Base-by-base conservation (phyloP, 2,888 invertebrate species). In the Ligdia adustata region DNA sequence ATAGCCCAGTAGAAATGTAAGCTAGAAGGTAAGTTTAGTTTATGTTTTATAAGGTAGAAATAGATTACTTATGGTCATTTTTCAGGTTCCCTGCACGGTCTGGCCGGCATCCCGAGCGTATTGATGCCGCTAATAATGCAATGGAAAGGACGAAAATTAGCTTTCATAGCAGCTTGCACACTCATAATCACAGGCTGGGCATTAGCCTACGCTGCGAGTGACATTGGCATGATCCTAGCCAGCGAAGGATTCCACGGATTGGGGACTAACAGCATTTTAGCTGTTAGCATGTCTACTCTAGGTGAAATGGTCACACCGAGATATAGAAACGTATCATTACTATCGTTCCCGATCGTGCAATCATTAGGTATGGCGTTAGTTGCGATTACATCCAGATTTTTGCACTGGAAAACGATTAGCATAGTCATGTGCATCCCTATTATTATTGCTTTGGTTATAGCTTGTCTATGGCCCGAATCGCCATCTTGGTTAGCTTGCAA, bases 101-200 rank as follows among this genome's bases (percentile, higher is more conserved):
- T 65, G 1, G 58, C 59, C n/a, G 64, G 64, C 4, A 59, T 64
- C 9, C 62, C 60, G 2, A 60, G 62, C n/a, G 32, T 62, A 4
- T 27, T 60, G 2, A 53, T 65, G 52, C 59, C 60, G 5, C 22
- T 52, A 0, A 7, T 64, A 2, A 64, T 60, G 62, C 64, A 65
- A 29, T 45, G 44, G 47, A 46, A 31, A 34, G 64, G 64, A 4
- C 50, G 64, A 12, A 65, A 55, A 22, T 37, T 54, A 9, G 57
- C 59, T 9, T 64, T 57, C 49, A 46, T 62, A 3, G n/a, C 43
- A 1, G 55, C 62, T 27, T 65, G 64, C 9, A 15, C 49, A 1
- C 18, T 60, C 28, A 41, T 58, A 14, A 33, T 44, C n/a, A 43
- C 33, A 6, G 64, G 63, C 35, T 64, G 64, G 64, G 34, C 35